These are phyloP conservation scores for Psilopsiagon aymara DNA, from an alignment of 2,113 vertebrate species.

Conservation along the genomic window DNA sequence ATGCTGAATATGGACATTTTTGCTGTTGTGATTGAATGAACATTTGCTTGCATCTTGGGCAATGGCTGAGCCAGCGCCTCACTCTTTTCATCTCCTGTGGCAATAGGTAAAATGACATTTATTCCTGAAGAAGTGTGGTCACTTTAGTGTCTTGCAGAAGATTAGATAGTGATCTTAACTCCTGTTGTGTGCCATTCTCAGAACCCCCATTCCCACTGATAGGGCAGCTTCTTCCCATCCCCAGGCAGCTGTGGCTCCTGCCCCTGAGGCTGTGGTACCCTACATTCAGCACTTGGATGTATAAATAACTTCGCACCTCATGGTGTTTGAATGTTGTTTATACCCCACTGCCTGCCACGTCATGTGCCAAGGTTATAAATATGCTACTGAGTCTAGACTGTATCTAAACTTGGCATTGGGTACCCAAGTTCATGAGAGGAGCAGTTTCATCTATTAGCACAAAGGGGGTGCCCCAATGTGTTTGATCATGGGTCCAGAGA, in stretches of 20 bases:
- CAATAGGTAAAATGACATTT: background rate
- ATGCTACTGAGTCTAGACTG: slow-evolving; percentile 64
- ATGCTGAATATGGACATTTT: background rate
- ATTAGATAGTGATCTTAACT: background rate
- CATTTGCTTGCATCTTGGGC: background rate
- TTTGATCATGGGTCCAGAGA: background rate
- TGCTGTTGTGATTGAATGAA: background rate
- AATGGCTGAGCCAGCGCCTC: background rate
- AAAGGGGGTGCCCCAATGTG: background rate
- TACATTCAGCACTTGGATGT: background rate
- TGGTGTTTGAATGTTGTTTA: slow-evolving; percentile 42
- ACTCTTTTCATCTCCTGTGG: background rate
- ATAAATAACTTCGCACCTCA: slow-evolving; percentile 38
- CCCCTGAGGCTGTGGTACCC: background rate
- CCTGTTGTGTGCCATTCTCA: background rate
- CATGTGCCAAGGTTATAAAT: slow-evolving; percentile 64
- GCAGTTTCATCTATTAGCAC: slow-evolving; percentile 18
- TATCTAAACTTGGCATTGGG: slow-evolving; percentile 43
- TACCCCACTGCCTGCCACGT: slow-evolving; percentile 45
- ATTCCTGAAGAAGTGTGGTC: background rate
- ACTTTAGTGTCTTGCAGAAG: background rate
- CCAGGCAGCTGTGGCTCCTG: background rate
- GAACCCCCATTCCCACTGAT: fast-evolving
- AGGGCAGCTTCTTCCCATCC: background rate
- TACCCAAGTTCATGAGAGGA: background rate